Evolutionary conservation across 2,113 vertebrate genomes (phyloP).

Genomic region (Capricornis sumatraensis): DNA sequence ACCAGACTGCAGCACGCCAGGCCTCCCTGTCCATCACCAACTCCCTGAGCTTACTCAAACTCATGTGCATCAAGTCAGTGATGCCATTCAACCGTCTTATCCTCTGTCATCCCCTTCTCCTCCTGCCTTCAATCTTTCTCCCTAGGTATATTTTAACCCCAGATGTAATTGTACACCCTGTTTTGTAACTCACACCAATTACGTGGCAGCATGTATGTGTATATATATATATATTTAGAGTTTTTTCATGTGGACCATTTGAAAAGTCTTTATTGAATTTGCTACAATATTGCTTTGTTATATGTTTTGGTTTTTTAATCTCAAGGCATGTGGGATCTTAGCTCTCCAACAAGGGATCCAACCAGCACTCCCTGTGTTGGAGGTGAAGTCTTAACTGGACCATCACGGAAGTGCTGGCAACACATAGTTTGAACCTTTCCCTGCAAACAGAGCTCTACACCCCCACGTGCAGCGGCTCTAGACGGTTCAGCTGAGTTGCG

Average conservation of each 20-base stretch:
- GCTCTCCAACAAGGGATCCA: not conserved
- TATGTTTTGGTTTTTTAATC: not conserved
- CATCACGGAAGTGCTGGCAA: not conserved
- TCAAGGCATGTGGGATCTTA: not conserved
- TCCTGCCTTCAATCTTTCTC: not conserved
- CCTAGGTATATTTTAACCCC: not conserved
- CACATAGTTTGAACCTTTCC: not conserved
- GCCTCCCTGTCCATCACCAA: not conserved
- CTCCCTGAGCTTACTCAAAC: not conserved
- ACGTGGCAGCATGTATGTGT: not conserved
- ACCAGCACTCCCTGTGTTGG: not conserved
- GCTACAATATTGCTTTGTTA: not conserved
- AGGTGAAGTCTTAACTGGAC: not conserved
- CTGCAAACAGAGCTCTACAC: not conserved
- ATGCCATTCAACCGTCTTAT: not conserved
- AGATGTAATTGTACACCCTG: rapidly evolving
- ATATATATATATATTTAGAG: not conserved
- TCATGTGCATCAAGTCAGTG: not conserved
- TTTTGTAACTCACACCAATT: not conserved
- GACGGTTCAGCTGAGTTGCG: rapidly evolving
- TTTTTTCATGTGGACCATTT: not conserved
- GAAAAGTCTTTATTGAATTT: not conserved
- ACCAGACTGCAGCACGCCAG: not conserved
- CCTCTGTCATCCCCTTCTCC: not conserved
- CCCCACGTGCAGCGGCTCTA: rapidly evolving